Percentiles rank a stretch among this genome's conserved stretches.
Evolutionary conservation across 2,888 invertebrate species (phyloP).

Genomic region (Corbicula japonica): DNA sequence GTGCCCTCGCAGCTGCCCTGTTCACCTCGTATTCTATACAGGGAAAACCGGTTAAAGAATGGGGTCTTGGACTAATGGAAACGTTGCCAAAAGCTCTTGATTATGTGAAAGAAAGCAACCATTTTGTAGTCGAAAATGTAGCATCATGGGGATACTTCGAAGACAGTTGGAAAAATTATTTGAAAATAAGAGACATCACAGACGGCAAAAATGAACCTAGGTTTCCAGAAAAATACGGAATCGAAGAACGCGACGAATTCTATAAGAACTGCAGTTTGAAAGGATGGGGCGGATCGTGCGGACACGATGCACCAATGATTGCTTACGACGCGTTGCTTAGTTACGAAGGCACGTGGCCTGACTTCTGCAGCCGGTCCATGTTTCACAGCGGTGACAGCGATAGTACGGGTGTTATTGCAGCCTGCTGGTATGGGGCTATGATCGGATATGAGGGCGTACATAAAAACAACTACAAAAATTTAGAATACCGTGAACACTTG

Average conservation of each 20-base stretch:
- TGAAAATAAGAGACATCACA: conserved; percentile 70
- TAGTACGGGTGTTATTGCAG: conserved; percentile 85
- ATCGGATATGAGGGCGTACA: conserved; percentile 83
- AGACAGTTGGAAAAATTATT: conserved; percentile 78
- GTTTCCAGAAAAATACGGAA: conserved; percentile 71
- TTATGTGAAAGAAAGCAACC: conserved; percentile 74
- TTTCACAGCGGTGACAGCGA: conserved; percentile 85
- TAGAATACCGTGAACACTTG: conserved; percentile 34
- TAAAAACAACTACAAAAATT: conserved; percentile 73
- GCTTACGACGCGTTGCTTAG: conserved; percentile 75
- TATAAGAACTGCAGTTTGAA: conserved; percentile 77
- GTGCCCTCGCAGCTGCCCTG: conserved; percentile 83
- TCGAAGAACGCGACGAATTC: conserved; percentile 46
- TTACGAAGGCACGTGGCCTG: conserved; percentile 41
- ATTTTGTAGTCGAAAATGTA: conserved; percentile 78
- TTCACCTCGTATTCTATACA: conserved; percentile 84
- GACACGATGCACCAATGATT: conserved; percentile 85
- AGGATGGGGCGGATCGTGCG: conserved; percentile 84
- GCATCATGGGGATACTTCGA: conserved; percentile 80
- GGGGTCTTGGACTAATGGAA: conserved; percentile 81
- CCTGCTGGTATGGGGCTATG: conserved; percentile 81
- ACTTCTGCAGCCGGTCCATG: conserved; percentile 71
- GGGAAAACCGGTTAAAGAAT: conserved; percentile 77
- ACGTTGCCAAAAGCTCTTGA: conserved; percentile 72
- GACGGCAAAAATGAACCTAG: conserved; percentile 74